Evolutionary conservation across 2,797 vertebrate species (phyloP).

Genomic region (Leuciscus waleckii): DNA sequence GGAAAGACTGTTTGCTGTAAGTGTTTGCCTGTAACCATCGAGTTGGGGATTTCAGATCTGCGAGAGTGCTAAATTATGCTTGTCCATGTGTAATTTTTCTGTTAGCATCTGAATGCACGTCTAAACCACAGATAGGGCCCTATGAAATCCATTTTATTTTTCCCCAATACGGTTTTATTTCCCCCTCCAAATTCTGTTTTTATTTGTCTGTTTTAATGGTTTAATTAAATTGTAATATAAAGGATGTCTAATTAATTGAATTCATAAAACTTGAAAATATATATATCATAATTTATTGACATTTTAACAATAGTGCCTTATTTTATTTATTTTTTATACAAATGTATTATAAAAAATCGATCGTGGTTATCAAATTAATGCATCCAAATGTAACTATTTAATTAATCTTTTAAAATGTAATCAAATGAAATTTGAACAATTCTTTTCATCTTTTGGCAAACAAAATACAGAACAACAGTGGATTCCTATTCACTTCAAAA

Average conservation of each 20-base stretch:
- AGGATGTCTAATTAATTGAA: not conserved
- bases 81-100: slow-evolving; percentile 15
- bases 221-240: not conserved
- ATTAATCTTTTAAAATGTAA: not conserved
- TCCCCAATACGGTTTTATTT: not conserved
- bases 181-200: not conserved
- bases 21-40: slow-evolving; percentile 23
- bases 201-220: not conserved
- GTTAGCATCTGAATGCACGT: slow-evolving; percentile 9
- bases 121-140: not conserved
- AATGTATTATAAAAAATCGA: not conserved
- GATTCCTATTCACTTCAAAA: not conserved
- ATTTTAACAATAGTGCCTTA: not conserved
- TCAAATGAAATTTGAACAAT: not conserved
- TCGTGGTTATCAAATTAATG: not conserved
- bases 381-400: no score
- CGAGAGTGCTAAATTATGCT: slow-evolving; percentile 37
- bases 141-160: not conserved
- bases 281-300: not conserved
- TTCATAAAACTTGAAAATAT: not conserved
- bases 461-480: not conserved
- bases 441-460: not conserved
- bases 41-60: slow-evolving; percentile 36
- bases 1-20: slow-evolving; percentile 55
- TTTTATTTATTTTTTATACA: not conserved